Percentiles rank a stretch among this genome's conserved stretches.
These are phyloP conservation scores for Cisticola juncidis DNA, from an alignment of 2,113 vertebrate genomes.

Conservation along the genomic window DNA sequence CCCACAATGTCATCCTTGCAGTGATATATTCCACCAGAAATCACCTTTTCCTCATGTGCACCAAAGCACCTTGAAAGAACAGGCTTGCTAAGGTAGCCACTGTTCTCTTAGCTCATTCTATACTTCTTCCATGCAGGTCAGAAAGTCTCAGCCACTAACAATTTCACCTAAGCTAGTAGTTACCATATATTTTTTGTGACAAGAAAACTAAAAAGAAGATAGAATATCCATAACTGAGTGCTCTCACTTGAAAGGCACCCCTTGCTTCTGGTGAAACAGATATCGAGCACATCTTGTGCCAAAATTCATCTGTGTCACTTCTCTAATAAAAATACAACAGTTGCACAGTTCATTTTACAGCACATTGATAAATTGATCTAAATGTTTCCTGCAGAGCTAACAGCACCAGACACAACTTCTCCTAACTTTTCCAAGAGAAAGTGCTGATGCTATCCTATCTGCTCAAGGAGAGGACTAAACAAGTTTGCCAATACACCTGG, in stretches of 20 bases:
- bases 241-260: not conserved
- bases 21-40: not conserved
- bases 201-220: constrained; percentile 12
- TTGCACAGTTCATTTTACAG: constrained; percentile 29
- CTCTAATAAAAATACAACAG: constrained; percentile 47
- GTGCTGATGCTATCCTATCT: not conserved
- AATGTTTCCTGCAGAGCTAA: not conserved
- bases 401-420: not conserved
- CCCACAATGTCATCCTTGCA: not conserved
- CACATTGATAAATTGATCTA: not conserved
- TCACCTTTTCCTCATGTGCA: not conserved
- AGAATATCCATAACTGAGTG: not conserved
- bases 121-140: not conserved
- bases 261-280: not conserved
- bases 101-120: not conserved
- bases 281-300: not conserved
- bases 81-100: not conserved
- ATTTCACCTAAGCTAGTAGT: not conserved
- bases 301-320: constrained; percentile 34
- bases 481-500: not conserved
- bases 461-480: not conserved
- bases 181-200: constrained; percentile 5
- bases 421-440: constrained; percentile 1
- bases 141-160: not conserved
- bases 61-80: not conserved